Conservation (phyloP, 2,888 invertebrate species). For the Electrophaes corylata region DNA sequence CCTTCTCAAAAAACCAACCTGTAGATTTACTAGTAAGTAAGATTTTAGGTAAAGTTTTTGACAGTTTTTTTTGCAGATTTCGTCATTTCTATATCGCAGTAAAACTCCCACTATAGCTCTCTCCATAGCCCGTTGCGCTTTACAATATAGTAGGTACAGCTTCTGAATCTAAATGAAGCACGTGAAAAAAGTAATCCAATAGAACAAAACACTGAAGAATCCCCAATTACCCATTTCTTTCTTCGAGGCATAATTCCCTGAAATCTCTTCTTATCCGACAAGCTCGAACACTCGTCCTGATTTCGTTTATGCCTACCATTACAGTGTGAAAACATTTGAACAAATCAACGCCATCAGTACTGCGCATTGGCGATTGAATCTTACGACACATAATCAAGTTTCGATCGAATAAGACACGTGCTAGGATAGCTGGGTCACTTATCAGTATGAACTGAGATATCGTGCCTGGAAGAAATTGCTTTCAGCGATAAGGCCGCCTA, state of each 20-base stretch:
- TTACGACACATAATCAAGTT: slow-evolving; percentile 43
- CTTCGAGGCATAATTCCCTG: not conserved
- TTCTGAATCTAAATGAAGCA: not conserved
- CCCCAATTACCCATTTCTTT: not conserved
- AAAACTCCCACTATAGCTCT: no score
- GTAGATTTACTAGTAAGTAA: no score
- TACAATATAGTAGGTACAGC: no score
- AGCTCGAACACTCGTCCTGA: slow-evolving; percentile 8
- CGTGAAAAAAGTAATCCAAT: not conserved
- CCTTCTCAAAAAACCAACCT: no score
- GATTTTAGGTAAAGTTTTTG: no score
- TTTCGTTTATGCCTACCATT: slow-evolving; percentile 23
- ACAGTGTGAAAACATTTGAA: slow-evolving; percentile 29
- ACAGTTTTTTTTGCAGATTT: no score
- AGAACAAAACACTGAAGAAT: not conserved
- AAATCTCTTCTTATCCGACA: slow-evolving; percentile 9
- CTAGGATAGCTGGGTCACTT: slow-evolving; percentile 15
- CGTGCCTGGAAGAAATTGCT: no score
- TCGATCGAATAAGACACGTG: slow-evolving; percentile 33
- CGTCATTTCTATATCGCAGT: no score
- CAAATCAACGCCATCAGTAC: slow-evolving; percentile 37
- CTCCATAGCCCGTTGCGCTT: no score
- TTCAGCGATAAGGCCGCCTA: no score
- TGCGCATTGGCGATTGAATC: slow-evolving; percentile 39
- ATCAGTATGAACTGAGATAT: not conserved